Evolutionary conservation across 2,797 vertebrate species (phyloP), one percentile per base, ranked within the genome.

Genomic region (Halcyon badia): DNA sequence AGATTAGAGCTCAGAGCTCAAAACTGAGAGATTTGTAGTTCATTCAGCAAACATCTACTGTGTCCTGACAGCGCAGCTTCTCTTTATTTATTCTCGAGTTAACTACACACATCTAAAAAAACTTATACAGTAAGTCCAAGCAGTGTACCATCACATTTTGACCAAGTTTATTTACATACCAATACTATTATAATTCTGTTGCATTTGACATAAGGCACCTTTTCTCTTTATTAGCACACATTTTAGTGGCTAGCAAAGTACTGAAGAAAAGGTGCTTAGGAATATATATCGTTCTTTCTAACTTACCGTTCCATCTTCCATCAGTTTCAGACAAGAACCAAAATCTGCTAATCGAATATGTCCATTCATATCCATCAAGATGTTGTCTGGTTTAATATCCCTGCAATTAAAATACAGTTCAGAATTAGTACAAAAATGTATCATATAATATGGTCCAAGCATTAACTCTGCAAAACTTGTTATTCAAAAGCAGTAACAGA

Each of bases 301-400:
- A 94, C 98, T 98, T 98, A 99, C 99, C 93, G 99, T 99, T 98
- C 99, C 99, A 89, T 99, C 99, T 98, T 99, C 99, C 99, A 99
- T 99, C 88, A 99, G 98, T 96, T 99, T 99, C 95, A 99, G 98
- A 97, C 99, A 99, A 97, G 99, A 99, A 95, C 99, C 99, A 90
- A 99, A 99, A 98, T 99, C 99, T 77, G 99, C 99, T 98, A 99
- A 98, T 87, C 99, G 98, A 98, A 99, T 99, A 98, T 99, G 99
- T 94, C 99, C 99, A 46, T 99, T 99, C 99, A 99, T 98, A 98
- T 99, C 99, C 98, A 99, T 98, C 96, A 99, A 98, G 94, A 99
- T 99, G 97, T 99, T 99, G 98, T 99, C 99, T 39, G 99, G 99
- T 93, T 99, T 99, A 89, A 99, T 99, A 97, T 99, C 99, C 96